Base-by-base conservation (phyloP, 2,888 invertebrate genomes). In the Hecatera dysodea region DNA sequence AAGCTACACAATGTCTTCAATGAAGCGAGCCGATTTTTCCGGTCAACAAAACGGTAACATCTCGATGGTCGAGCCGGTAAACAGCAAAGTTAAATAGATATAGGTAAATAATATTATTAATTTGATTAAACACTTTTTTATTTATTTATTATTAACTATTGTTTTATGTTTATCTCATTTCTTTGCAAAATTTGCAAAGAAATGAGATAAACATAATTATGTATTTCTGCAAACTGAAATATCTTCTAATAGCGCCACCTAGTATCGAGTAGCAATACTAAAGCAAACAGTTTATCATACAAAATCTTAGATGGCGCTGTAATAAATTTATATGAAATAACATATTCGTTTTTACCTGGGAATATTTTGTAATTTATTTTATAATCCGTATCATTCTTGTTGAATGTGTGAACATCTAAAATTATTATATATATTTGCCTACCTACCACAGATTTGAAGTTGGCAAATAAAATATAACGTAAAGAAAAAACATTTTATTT, bases 181-280 rank as follows among this genome's bases (percentile, higher is more conserved):
- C 5, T 24, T 42, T 19, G 7, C 0, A n/a, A n/a, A n/a, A n/a
- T n/a, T n/a, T n/a, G n/a, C n/a, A n/a, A n/a, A n/a, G n/a, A n/a
- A n/a, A n/a, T n/a, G n/a, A n/a, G n/a, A n/a, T n/a, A n/a, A n/a
- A n/a, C n/a, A 1, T 42, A 12, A 29, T 8, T 33, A 22, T 44
- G 0, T 19, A 44, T 44, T 22, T 42, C 1, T 12, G 8, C 2
- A 0, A 24, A 0, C 22, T 27, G 7, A 0, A 9, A 12, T 1
- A 27, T 52, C 9, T 33, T 12, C 15, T 4, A 6, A 22, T 8
- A 69, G 48, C 74, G 81, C 88, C 91, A 91, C 88, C 94, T 92
- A 88, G 89, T 80, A 89, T 76, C 81, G 87, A 92, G 90, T 94
- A 92, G 94, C 82, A 8, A 62, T 59, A 91, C 84, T 86, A 68